phyloP scores from a whole-genome alignment of 2,888 invertebrate genomes.

The Coleophora flavipennella region DNA sequence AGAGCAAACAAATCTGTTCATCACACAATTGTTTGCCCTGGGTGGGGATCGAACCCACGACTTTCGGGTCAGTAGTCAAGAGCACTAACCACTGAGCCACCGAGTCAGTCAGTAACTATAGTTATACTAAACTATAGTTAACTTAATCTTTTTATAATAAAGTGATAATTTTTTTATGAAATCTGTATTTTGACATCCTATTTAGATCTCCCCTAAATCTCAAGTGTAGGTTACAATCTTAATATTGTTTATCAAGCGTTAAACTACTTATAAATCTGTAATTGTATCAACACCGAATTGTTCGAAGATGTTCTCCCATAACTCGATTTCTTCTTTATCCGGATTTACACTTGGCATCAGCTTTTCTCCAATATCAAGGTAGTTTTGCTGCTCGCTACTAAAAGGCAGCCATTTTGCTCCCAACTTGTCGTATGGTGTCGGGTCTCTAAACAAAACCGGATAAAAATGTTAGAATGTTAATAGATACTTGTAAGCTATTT shows the following conservation, averaged over 20 bases:
- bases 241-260: neutral
- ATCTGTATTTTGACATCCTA: neutral
- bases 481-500: too few species aligned
- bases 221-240: neutral
- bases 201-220: neutral
- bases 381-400: constrained; percentile 16
- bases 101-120: too few species aligned
- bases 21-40: too few species aligned
- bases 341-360: constrained; percentile 5
- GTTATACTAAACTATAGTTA: too few species aligned
- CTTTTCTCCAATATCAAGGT: constrained; percentile 20
- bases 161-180: too few species aligned
- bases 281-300: constrained; percentile 4
- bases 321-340: neutral
- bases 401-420: constrained; percentile 20
- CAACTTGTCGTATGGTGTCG: constrained; percentile 19
- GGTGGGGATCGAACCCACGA: too few species aligned
- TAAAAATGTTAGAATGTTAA: too few species aligned
- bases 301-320: neutral
- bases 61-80: too few species aligned
- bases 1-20: too few species aligned
- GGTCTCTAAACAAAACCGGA: constrained; percentile 16
- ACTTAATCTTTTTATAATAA: too few species aligned
- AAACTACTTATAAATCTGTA: neutral
- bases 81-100: too few species aligned